A percentile compares a stretch with the other conserved stretches of the same genome.
These are phyloP conservation scores for Elephas maximus DNA, from an alignment of 2,113 vertebrate species.

Conservation along the genomic window DNA sequence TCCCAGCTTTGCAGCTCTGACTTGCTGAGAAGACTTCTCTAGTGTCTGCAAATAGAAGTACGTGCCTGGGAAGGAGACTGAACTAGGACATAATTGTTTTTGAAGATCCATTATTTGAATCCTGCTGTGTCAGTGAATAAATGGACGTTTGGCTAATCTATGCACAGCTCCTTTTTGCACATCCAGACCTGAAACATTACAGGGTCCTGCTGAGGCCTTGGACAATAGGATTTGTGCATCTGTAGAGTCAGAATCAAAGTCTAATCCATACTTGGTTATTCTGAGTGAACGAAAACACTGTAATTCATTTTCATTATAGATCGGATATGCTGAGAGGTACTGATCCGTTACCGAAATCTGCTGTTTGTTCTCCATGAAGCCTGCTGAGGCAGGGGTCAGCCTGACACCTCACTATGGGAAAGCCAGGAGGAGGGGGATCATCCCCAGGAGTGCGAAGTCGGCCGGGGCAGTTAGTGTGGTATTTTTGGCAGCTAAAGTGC, in stretches of 20 bases:
- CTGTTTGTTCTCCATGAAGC: conserved; percentile 75
- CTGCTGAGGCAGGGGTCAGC: conserved; percentile 60
- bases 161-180: conserved; percentile 67
- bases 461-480: conserved; percentile 37
- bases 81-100: conserved; percentile 54
- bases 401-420: conserved; percentile 63
- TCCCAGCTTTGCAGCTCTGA: neutral
- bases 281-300: conserved; percentile 80
- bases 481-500: conserved; percentile 51
- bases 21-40: conserved; percentile 53
- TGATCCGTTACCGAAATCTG: conserved; percentile 77
- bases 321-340: conserved; percentile 76
- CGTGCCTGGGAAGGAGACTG: neutral
- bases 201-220: conserved; percentile 74
- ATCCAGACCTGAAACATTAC: conserved; percentile 73
- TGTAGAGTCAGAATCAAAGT: conserved; percentile 86
- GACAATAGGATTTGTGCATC: conserved; percentile 79
- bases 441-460: conserved; percentile 7
- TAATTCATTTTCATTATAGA: conserved; percentile 85
- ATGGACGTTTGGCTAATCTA: conserved; percentile 83
- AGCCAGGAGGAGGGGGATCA: neutral
- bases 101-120: conserved; percentile 70
- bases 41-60: neutral
- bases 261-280: conserved; percentile 87
- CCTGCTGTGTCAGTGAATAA: conserved; percentile 68